phyloP scores from a whole-genome alignment of 2,888 invertebrate species.

The Cylindroiulus punctatus region DNA sequence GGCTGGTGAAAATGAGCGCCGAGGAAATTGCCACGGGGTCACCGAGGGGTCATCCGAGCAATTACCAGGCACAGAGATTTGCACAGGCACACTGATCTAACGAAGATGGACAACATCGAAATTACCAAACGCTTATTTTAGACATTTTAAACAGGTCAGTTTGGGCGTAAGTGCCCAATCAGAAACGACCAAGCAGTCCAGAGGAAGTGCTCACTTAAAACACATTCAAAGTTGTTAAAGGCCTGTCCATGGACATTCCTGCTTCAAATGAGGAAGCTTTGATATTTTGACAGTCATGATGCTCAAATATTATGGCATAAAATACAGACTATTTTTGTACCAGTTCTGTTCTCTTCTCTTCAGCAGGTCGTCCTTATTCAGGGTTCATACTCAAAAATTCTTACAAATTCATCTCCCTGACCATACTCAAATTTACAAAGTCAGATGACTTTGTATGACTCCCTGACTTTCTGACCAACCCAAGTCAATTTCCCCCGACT shows the following conservation, averaged over 20 bases:
- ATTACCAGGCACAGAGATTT: background rate
- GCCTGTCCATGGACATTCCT: background rate
- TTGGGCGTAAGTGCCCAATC: background rate
- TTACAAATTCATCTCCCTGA: too few species aligned
- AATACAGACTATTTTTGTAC: too few species aligned
- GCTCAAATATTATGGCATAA: too few species aligned
- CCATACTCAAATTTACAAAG: too few species aligned
- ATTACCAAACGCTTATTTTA: background rate
- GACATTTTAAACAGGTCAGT: background rate
- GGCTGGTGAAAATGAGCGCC: background rate
- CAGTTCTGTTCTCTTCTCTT: too few species aligned
- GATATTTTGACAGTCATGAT: background rate
- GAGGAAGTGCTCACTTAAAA: background rate
- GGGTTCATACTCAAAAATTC: too few species aligned
- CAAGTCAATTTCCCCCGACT: too few species aligned
- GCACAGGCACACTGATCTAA: background rate
- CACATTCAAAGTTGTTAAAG: background rate
- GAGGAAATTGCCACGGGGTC: conserved; percentile 12
- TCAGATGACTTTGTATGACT: too few species aligned
- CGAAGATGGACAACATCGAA: background rate
- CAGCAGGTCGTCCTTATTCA: too few species aligned
- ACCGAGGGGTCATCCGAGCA: background rate
- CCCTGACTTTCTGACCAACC: too few species aligned
- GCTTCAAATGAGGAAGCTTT: background rate
- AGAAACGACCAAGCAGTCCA: background rate